Evolutionary conservation across 2,888 invertebrate species (phyloP), one percentile per base, ranked within the genome.

Genomic region (Herminia tarsipennalis): DNA sequence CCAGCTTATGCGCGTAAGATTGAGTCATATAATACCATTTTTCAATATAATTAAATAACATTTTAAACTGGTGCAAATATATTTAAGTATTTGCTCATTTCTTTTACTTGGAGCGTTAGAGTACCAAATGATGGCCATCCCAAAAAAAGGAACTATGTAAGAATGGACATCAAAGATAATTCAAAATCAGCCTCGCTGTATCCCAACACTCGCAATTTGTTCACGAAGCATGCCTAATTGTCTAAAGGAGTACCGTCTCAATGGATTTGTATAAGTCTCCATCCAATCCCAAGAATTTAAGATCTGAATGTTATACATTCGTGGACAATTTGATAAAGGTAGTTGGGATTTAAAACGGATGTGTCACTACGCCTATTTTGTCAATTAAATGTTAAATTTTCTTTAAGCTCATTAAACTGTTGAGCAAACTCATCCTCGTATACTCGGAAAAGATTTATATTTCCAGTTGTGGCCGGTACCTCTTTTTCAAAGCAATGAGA

Each of bases 141-240:
- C 6, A 10, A 22, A 22, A 27, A 33, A 33, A 25, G 32, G 32
- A 18, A 30, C 16, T 25, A 30, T 14, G 10, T 2, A 12, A 28
- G 25, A 35, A 32, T n/a, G 21, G n/a, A n/a, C 29, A 41, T 39
- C 36, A 43, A 59, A 36, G 50, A 42, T 42, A 40, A 21, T 29
- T 38, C 2, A 16, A 10, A 35, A 36, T 38, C 40, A 50, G 39
- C 46, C 20, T 43, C 56, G 38, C 59, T 59, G 34, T 44, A 55
- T 64, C 59, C 48, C 47, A 53, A 66, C 36, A 55, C 57, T 69
- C 60, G 61, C 60, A 65, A 72, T 74, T 70, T 61, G 65, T 59
- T 67, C 68, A 65, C 48, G 52, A 57, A 65, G 68, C 70, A 69
- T 66, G 51, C 65, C 64, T 83, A 82, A 83, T 83, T 83, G 80